These are phyloP conservation scores for Turritopsis rubra DNA, from an alignment of 30 jellyfish, hydroid and myxozoan genomes.

Conservation along the genomic window DNA sequence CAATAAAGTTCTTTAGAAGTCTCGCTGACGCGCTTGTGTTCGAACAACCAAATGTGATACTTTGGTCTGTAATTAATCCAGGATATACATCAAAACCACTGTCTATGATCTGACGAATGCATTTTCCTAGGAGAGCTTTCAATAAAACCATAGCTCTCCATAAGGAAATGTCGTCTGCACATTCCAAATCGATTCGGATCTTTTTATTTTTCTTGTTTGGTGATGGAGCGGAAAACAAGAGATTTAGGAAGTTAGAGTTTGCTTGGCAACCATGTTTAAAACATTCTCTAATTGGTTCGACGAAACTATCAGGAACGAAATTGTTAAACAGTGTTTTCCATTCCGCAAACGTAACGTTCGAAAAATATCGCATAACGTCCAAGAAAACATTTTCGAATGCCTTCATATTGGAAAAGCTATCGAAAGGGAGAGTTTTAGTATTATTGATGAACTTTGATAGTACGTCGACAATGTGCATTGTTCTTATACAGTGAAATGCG, in stretches of 20 bases:
- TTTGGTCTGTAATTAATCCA: conserved; percentile 25
- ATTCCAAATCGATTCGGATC: background rate
- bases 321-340: conserved; percentile 65
- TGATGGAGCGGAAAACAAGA: conserved; percentile 21
- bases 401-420: background rate
- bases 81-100: conserved; percentile 60
- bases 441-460: conserved; percentile 51
- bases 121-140: conserved; percentile 77
- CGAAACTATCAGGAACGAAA: conserved; percentile 54
- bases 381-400: conserved; percentile 28
- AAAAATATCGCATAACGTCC: conserved; percentile 35
- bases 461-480: conserved; percentile 78
- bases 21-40: background rate
- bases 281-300: conserved; percentile 19
- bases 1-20: background rate
- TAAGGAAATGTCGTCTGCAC: conserved; percentile 31
- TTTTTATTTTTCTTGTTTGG: background rate
- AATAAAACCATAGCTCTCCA: conserved; percentile 67
- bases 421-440: background rate
- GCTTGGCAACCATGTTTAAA: conserved; percentile 11
- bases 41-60: conserved; percentile 3
- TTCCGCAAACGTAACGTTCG: conserved; percentile 30
- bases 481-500: conserved; percentile 80
- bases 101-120: conserved; percentile 44
- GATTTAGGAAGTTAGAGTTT: background rate